A percentile compares a stretch with the other conserved stretches of the same genome.
Evolutionary conservation across 2,113 vertebrate genomes (phyloP).

Genomic region (Jacana jacana): DNA sequence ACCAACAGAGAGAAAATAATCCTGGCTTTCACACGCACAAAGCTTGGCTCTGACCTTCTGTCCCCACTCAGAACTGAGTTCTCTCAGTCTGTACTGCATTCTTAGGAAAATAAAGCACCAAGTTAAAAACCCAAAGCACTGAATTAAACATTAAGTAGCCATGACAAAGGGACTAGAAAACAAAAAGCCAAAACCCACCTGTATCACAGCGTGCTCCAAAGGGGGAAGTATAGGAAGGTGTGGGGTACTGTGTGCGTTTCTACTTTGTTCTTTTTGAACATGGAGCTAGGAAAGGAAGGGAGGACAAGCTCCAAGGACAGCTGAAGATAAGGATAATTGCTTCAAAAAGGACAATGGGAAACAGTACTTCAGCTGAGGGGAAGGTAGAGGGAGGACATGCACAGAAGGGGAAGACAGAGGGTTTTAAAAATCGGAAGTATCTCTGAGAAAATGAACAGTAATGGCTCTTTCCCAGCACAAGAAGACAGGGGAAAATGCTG

Average conservation of each 20-base stretch:
- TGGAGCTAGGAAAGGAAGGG: not conserved
- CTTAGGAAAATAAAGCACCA: not conserved
- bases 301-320: not conserved
- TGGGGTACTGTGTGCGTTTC: not conserved
- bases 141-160: not conserved
- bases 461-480: not conserved
- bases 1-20: not conserved
- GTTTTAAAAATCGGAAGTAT: not conserved
- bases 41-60: not conserved
- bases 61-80: accelerated
- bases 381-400: not conserved
- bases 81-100: not conserved
- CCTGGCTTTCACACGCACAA: not conserved
- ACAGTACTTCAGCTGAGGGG: not conserved
- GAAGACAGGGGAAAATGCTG: not conserved
- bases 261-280: not conserved
- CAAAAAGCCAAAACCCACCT: no score
- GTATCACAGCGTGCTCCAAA: not conserved
- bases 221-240: not conserved
- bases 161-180: not conserved
- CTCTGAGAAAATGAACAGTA: not conserved
- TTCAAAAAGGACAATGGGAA: not conserved
- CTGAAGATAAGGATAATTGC: not conserved
- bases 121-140: not conserved
- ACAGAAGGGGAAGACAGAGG: not conserved